A percentile compares a stretch with the other conserved stretches of the same genome.
These are phyloP conservation scores for Gymnobelideus leadbeateri DNA, from an alignment of 2,113 vertebrate genomes.

Conservation along the genomic window DNA sequence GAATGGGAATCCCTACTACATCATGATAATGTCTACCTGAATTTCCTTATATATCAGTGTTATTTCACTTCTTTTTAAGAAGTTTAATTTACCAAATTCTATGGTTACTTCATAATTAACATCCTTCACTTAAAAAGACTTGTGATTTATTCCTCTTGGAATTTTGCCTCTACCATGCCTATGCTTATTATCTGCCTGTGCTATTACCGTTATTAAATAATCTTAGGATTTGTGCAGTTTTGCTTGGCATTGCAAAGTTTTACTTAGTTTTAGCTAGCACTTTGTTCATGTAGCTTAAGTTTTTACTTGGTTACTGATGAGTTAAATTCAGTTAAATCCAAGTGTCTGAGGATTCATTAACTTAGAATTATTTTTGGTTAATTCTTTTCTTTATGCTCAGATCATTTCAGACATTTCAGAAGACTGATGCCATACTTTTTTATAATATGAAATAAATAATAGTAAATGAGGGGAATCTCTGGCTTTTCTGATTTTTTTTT, in stretches of 20 bases:
- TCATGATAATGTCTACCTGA: not conserved
- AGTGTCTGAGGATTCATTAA: not conserved
- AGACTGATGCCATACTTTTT: not conserved
- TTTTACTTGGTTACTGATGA: not conserved
- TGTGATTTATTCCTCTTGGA: not conserved
- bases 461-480: not conserved
- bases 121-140: not conserved
- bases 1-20: not conserved
- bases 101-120: not conserved
- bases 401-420: not conserved
- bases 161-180: not conserved
- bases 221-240: not conserved
- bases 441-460: not conserved
- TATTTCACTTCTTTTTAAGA: not conserved
- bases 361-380: slow-evolving; percentile 12
- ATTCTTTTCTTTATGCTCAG: not conserved
- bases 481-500: not conserved
- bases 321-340: not conserved
- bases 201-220: not conserved
- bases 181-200: not conserved
- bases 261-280: not conserved
- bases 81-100: not conserved
- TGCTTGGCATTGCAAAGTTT: not conserved
- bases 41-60: not conserved
- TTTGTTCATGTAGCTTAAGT: not conserved